Evolutionary conservation across 1,140 invertebrate species (phyloP), one percentile per base, ranked within the genome.

Genomic region (Drosophila bocqueti): DNA sequence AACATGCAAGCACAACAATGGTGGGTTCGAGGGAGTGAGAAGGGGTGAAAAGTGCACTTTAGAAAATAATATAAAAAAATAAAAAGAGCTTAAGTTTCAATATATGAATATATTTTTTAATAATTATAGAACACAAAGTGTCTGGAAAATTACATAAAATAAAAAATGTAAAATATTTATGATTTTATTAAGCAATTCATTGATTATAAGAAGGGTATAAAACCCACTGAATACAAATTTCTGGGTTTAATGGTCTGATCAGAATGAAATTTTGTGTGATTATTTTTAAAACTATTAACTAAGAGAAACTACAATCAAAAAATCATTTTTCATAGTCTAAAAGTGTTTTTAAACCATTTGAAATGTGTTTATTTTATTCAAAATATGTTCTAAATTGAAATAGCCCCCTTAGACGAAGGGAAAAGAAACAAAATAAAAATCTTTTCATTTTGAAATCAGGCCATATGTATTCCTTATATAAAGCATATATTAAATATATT

Each of bases 1-100:
- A 79, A 79, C 76, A 79, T 79, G 76, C 76, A 79, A 72, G 76
- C 31, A 55, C 54, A 79, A 79, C 76, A 79, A 79, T 67, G 54
- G 24, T 36, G 4, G 10, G n/a, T 11, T 10, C 3, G 4, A 1
- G 8, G 43, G 10, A 13, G 40, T n/a, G 16, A 15, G 45, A 6
- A 47, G 10, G 45, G 21, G 18, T 21, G 57, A n/a, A 45, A 18
- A 42, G 38, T 31, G 24, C 45, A 72, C 66, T 54, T 0, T 2
- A 31, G 47, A 38, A 66, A 45, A 26, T 58, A 11, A 11, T 36
- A 36, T 36, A 36, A 36, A 34, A 36, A 36, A 34, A 36, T 36
- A 11, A 36, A 11, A 36, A 11, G 2, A 34, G 34, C 4, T 34
- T 34, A 11, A 34, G 4, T 34, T 34, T 31, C 7, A 9, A 34